Evolutionary conservation across 2,888 invertebrate genomes (phyloP).

Genomic region (Sinhomidia bicolor): DNA sequence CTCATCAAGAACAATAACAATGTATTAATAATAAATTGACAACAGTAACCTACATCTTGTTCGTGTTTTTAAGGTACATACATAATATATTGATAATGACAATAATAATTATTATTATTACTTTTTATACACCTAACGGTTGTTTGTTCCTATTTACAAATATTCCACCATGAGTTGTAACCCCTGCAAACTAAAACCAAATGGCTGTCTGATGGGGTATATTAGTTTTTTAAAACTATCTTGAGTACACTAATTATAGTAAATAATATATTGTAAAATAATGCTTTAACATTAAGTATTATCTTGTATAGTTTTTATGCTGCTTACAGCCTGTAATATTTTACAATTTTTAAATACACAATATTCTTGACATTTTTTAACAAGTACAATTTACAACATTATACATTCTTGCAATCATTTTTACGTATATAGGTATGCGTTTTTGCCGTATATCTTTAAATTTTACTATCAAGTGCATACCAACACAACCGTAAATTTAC

Average conservation of each 20-base stretch:
- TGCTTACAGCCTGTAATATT: not conserved
- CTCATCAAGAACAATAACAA: constrained; percentile 61
- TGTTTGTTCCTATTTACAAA: not conserved
- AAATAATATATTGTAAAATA: not conserved
- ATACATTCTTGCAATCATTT: not conserved
- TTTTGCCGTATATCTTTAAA: not conserved
- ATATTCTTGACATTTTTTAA: not conserved
- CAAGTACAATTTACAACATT: not conserved
- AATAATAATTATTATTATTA: not conserved
- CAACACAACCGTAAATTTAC: not conserved
- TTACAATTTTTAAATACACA: not conserved
- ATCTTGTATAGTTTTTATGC: too few relatives aligned
- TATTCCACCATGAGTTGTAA: not conserved
- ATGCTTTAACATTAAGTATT: not conserved
- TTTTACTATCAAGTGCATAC: constrained; percentile 5
- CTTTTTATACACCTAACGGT: not conserved
- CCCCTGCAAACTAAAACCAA: not conserved
- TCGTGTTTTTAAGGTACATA: constrained; percentile 24
- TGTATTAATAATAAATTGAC: not conserved
- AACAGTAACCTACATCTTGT: not conserved
- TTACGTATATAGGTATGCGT: not conserved
- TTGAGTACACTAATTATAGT: not conserved
- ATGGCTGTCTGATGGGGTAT: not conserved
- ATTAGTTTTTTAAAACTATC: not conserved
- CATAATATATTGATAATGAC: not conserved